These are phyloP conservation scores for Coccyzus lansbergi DNA, from an alignment of 2,797 vertebrate genomes.

Conservation along the genomic window DNA sequence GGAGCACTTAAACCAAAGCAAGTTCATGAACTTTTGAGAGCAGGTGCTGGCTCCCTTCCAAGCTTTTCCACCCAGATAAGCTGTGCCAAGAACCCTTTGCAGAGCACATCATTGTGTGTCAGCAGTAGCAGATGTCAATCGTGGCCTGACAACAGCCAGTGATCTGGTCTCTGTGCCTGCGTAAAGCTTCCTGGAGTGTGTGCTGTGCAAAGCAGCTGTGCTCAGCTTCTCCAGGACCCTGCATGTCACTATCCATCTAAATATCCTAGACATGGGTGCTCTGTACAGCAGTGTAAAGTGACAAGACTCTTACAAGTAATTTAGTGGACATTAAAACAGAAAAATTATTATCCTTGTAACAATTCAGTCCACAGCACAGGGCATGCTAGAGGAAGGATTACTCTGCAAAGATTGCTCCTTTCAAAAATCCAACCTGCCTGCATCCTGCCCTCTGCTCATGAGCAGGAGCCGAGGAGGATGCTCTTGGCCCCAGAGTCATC, in stretches of 20 bases:
- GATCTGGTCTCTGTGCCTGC: background rate
- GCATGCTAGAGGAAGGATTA: background rate
- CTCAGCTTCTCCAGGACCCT: background rate
- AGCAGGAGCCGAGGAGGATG: background rate
- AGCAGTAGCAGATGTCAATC: background rate
- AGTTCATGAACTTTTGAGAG: background rate
- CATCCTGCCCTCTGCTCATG: fast-evolving
- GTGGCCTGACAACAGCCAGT: background rate
- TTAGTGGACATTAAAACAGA: background rate
- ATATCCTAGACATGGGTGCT: fast-evolving
- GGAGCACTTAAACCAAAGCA: background rate
- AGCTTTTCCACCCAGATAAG: background rate
- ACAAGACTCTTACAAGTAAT: background rate
- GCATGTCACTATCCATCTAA: background rate
- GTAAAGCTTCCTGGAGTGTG: background rate
- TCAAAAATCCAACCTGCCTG: background rate
- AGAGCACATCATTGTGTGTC: background rate
- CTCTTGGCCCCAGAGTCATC: background rate
- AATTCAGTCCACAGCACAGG: background rate
- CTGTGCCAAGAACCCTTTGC: background rate
- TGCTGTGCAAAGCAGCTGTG: background rate
- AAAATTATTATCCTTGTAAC: background rate
- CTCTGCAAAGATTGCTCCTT: background rate
- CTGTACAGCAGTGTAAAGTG: fast-evolving
- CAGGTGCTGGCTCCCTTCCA: background rate